A percentile compares a stretch with the other conserved stretches of the same genome.
Evolutionary conservation across 2,797 vertebrate species (phyloP).

Genomic region (Trematomus bernacchii): DNA sequence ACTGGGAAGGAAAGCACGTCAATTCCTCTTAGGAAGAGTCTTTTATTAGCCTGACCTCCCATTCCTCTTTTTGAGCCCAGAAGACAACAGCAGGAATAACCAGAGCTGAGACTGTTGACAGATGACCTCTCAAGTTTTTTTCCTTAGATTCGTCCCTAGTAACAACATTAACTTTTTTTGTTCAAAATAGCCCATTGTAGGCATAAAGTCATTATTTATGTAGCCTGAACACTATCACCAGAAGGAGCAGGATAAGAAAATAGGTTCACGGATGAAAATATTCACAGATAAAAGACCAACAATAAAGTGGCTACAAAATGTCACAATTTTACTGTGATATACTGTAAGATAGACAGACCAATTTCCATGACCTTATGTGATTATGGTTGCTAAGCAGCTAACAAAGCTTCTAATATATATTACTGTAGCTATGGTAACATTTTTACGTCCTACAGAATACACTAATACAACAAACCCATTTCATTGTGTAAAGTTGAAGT

Average conservation of each 20-base stretch:
- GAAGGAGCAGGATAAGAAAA: not conserved
- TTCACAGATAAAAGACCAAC: not conserved
- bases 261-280: not conserved
- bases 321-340: not conserved
- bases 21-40: conserved; percentile 35
- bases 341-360: not conserved
- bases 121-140: not conserved
- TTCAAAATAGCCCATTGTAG: too few species aligned
- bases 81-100: conserved; percentile 26
- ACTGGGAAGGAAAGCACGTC: conserved; percentile 57
- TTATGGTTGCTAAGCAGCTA: too few species aligned
- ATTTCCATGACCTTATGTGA: too few species aligned
- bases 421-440: too few species aligned
- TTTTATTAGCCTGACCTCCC: conserved; percentile 51
- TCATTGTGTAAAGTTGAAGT: too few species aligned
- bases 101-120: not conserved
- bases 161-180: too few species aligned
- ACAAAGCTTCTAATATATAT: too few species aligned
- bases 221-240: not conserved
- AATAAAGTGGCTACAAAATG: not conserved
- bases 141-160: not conserved
- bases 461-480: too few species aligned
- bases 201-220: too few species aligned
- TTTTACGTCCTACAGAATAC: too few species aligned
- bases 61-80: conserved; percentile 18